These are phyloP conservation scores for Lathamus discolor DNA, from an alignment of 2,113 vertebrate species.

Conservation along the genomic window DNA sequence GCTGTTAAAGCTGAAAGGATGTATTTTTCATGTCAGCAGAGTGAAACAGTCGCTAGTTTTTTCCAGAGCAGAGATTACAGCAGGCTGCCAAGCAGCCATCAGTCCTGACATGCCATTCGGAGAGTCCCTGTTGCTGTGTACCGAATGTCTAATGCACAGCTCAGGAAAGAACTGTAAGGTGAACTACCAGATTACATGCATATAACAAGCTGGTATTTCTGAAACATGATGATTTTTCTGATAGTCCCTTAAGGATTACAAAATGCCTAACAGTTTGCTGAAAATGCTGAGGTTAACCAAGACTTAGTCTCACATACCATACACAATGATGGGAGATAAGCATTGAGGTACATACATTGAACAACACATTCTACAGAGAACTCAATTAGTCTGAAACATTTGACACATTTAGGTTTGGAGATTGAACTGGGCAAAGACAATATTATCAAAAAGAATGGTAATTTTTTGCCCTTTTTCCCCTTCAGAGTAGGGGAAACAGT, in stretches of 20 bases:
- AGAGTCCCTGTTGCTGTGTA: neutral
- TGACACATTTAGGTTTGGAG: neutral
- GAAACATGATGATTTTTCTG: neutral
- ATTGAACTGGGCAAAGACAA: neutral
- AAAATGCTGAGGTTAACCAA: neutral
- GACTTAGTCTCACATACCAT: neutral
- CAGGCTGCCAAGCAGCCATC: slow-evolving; percentile 17
- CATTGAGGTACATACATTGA: neutral
- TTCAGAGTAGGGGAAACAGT: neutral
- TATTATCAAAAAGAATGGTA: neutral
- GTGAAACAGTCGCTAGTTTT: slow-evolving; percentile 2
- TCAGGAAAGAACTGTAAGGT: neutral
- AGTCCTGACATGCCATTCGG: rapidly evolving
- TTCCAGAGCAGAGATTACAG: slow-evolving; percentile 27
- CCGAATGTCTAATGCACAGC: neutral
- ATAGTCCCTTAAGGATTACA: neutral
- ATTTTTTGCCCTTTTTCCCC: neutral
- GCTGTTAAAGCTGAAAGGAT: slow-evolving; percentile 4
- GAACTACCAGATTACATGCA: neutral
- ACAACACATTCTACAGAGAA: neutral
- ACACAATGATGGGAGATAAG: neutral
- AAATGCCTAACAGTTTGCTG: neutral
- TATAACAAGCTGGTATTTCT: neutral
- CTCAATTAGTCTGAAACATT: neutral
- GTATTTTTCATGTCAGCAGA: slow-evolving; percentile 35